Percentiles rank a stretch among this genome's conserved stretches.
These are phyloP conservation scores for Diceros bicornis DNA, from an alignment of 2,797 vertebrate species.

Conservation along the genomic window DNA sequence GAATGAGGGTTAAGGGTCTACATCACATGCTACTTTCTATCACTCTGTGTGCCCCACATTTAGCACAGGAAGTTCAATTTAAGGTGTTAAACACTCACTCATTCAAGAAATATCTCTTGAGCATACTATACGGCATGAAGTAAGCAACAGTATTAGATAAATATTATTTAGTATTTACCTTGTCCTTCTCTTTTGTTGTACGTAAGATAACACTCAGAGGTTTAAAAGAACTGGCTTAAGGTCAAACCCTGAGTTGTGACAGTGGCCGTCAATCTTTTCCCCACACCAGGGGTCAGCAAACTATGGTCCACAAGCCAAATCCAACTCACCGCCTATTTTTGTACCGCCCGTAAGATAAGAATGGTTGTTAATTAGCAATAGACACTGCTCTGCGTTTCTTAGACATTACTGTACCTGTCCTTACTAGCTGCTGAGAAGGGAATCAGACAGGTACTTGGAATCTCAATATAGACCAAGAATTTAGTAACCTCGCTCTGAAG, in stretches of 20 bases:
- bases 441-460: background rate
- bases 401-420: background rate
- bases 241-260: constrained; percentile 30
- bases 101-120: constrained; percentile 36
- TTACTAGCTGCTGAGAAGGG: constrained; percentile 22
- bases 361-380: background rate
- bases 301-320: background rate
- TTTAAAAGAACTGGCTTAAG: constrained; percentile 33
- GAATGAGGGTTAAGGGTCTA: background rate
- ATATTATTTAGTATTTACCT: background rate
- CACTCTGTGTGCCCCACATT: background rate
- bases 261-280: background rate
- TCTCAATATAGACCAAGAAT: background rate
- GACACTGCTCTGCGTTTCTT: background rate
- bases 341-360: background rate
- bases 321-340: background rate
- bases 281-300: background rate
- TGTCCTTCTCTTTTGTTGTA: background rate
- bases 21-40: background rate
- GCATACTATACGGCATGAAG: background rate
- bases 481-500: background rate
- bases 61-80: background rate
- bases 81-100: background rate
- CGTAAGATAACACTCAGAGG: background rate
- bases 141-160: background rate